These are phyloP conservation scores for Microcebus ravelobensis DNA, from an alignment of 2,113 vertebrate species.

Conservation along the genomic window DNA sequence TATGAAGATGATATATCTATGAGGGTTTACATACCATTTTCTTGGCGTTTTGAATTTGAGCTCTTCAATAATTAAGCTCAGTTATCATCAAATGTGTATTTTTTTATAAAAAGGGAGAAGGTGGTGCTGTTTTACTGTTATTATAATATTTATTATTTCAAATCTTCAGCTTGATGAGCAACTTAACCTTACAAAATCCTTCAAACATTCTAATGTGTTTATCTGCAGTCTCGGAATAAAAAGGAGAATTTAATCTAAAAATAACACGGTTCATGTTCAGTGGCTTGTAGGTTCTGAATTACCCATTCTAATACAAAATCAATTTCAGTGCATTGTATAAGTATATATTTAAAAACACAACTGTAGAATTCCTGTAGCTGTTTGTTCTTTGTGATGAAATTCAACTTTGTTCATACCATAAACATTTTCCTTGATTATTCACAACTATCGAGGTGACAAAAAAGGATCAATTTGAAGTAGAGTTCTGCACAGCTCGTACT, in stretches of 20 bases:
- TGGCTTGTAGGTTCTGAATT: neutral
- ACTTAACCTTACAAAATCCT: neutral
- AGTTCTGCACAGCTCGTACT: neutral
- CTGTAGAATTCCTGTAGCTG: neutral
- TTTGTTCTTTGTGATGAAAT: neutral
- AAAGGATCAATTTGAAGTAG: neutral
- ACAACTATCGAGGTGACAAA: neutral
- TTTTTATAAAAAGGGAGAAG: neutral
- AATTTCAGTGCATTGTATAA: neutral
- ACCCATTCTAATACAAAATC: neutral
- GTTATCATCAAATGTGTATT: neutral
- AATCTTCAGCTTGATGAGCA: neutral
- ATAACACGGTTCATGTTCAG: neutral
- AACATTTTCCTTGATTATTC: slow-evolving; percentile 6
- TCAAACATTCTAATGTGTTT: neutral
- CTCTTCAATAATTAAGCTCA: slow-evolving; percentile 21
- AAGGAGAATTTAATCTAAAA: slow-evolving; percentile 22
- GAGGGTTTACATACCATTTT: neutral
- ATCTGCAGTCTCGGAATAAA: neutral
- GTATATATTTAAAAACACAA: neutral
- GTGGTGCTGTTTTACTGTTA: neutral
- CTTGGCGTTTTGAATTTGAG: neutral
- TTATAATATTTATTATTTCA: neutral
- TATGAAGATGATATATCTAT: neutral
- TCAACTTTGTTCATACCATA: neutral